These are phyloP conservation scores for Pseudopipra pipra DNA, from an alignment of 2,113 vertebrate species.

Conservation along the genomic window DNA sequence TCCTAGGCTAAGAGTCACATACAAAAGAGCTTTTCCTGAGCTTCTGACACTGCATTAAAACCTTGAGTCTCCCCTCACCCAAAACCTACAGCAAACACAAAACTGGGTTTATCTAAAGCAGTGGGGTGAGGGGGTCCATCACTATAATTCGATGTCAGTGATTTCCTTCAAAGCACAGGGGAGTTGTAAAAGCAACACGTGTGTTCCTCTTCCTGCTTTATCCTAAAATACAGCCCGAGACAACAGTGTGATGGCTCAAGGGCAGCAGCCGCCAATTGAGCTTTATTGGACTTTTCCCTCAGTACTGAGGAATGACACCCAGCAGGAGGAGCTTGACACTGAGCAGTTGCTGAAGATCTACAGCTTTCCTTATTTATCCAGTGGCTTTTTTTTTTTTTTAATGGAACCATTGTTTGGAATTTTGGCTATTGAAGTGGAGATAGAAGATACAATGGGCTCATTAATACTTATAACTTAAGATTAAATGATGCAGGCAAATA, in stretches of 20 bases:
- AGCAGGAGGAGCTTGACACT: neutral
- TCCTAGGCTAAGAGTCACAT: neutral
- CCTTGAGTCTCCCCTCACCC: neutral
- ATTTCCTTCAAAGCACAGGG: neutral
- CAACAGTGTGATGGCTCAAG: neutral
- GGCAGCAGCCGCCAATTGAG: neutral
- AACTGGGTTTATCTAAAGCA: neutral
- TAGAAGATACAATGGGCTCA: neutral
- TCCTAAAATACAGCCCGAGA: neutral
- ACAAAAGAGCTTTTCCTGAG: neutral
- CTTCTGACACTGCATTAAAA: neutral
- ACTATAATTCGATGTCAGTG: fast-evolving
- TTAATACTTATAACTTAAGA: neutral
- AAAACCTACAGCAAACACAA: neutral
- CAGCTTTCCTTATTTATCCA: neutral
- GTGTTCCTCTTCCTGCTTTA: neutral
- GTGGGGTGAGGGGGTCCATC: neutral
- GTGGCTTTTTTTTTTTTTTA: neutral
- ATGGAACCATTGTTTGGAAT: neutral
- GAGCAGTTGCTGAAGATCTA: neutral
- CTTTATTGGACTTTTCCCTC: neutral
- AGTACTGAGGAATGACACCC: neutral
- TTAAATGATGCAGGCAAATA: neutral
- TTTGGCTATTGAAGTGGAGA: neutral
- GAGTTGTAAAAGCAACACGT: neutral